Conservation (phyloP, 2,113 vertebrate species). For the Podilymbus podiceps region DNA sequence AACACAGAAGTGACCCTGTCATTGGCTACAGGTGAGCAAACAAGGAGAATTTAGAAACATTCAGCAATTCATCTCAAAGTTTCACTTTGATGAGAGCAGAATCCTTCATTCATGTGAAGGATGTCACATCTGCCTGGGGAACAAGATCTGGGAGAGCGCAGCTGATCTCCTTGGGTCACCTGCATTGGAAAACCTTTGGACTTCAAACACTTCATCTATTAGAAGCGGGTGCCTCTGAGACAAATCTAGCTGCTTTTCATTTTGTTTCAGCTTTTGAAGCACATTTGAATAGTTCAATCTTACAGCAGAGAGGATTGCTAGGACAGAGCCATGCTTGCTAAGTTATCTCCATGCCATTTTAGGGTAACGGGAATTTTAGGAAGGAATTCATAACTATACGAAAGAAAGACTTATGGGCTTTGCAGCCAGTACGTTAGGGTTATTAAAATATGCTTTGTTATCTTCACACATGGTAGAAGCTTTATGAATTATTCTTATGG, state of each 20-base stretch:
- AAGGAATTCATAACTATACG: neutral
- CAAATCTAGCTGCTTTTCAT: neutral
- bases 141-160: fast-evolving
- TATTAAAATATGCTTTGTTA: conserved; percentile 60
- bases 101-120: neutral
- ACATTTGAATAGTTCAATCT: conserved; percentile 31
- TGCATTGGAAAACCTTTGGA: neutral
- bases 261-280: conserved; percentile 29
- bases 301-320: neutral
- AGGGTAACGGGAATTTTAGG: neutral
- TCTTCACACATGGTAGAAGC: conserved; percentile 12
- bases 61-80: neutral
- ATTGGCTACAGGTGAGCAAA: neutral
- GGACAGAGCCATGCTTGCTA: neutral
- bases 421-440: neutral
- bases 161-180: neutral
- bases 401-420: neutral
- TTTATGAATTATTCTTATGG: conserved; percentile 28
- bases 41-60: neutral
- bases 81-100: neutral
- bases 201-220: conserved; percentile 19
- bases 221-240: neutral
- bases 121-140: neutral
- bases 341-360: neutral
- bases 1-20: neutral